Base-by-base conservation (phyloP, 1,140 invertebrate species). In the Ceratoteleas bidentatus region DNA sequence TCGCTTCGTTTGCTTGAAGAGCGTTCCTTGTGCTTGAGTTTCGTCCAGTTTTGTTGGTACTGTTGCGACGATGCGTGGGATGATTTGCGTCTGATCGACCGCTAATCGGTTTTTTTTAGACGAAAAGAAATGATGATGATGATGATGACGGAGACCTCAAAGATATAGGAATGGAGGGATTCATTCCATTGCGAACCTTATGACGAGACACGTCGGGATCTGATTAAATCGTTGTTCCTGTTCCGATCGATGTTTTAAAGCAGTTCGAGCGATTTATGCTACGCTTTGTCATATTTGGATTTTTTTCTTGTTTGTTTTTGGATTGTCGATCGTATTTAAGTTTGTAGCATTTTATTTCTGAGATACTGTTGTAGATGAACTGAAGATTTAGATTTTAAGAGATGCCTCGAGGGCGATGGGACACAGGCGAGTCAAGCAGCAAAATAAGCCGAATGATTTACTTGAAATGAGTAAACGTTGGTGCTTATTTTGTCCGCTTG, bases 151-250 rank as follows among this genome's bases (percentile, higher is more conserved):
- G 87, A 85, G 88, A 89, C 77, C 87, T 88, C 75, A 89, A 68
- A 86, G 83, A 87, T 86, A 84, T 89, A 70, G 88, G 88, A 86
- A 85, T 89, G 84, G 88, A 88, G 66, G 89, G 87, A 88, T 91
- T 87, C 83, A 90, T 90, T 88, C 88, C 88, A 38, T 89, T 91
- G 78, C 85, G 87, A 85, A 90, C 86, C 52, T 88, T 91, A 69
- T 90, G 81, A 88, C 50, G 73, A 61, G 74, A 81, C 77, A 84
- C 62, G 64, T 70, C 24, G 58, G 57, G 50, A 60, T 40, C 45
- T 4, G 24, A 2, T 24, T 24, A 24, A 24, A 24, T 33, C 58
- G 40, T 74, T 70, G 62, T 14, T 54, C 11, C 5, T 33, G 5
- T 53, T 66, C 10, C 6, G 16, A 54, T 33, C 13, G 2, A 54